These are phyloP conservation scores for Bubo scandiacus DNA, from an alignment of 2,113 vertebrate genomes.

Conservation along the genomic window DNA sequence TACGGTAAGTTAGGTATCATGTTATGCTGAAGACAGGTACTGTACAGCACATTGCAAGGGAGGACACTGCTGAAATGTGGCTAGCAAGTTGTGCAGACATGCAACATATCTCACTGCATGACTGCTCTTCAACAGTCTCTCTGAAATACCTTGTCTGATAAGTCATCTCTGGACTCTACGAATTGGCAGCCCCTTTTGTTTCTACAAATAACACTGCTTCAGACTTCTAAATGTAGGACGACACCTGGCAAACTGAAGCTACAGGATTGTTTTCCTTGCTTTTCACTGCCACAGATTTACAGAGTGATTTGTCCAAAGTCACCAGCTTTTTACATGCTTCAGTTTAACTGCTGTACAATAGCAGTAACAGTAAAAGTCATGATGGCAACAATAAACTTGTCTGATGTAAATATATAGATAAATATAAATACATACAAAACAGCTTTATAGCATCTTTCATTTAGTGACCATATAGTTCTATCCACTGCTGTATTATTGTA, in stretches of 20 bases:
- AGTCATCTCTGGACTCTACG: neutral
- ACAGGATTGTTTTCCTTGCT: neutral
- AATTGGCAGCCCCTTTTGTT: neutral
- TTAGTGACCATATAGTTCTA: neutral
- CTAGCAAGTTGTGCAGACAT: neutral
- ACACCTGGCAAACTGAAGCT: neutral
- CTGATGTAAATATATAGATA: neutral
- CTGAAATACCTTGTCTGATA: neutral
- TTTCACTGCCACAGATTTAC: neutral
- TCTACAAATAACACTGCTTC: neutral
- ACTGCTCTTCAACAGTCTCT: neutral
- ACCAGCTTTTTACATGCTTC: neutral
- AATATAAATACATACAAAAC: neutral
- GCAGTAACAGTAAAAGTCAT: neutral
- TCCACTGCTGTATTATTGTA: neutral
- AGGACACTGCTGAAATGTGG: neutral
- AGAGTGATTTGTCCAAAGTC: neutral
- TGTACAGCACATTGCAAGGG: neutral
- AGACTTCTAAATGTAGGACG: neutral
- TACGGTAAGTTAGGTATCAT: neutral
- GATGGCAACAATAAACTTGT: neutral
- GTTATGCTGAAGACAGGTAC: neutral
- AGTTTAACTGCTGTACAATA: neutral
- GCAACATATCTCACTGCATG: fast-evolving
- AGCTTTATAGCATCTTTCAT: neutral